Evolutionary conservation across 2,888 invertebrate species (phyloP), one percentile per base, ranked within the genome.

Genomic region (Drosophila anceps): DNA sequence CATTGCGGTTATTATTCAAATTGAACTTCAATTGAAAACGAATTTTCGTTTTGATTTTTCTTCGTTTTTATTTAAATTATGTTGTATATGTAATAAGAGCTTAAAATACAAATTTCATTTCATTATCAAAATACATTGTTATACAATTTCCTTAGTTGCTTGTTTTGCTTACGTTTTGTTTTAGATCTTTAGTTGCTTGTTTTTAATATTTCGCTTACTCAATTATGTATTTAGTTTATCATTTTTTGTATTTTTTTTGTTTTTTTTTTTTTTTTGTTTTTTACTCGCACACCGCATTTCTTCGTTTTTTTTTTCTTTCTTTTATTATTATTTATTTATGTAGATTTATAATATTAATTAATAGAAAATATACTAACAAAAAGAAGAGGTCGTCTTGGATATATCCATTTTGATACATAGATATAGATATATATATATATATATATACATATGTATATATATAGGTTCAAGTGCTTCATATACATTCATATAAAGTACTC

Each of bases 101-200:
- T 85, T 84, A 89, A 78, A 87, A 88, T 88, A 88, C 78, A 88
- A 87, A 84, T 84, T 88, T 79, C 54, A 82, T 88, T 88, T 84
- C 79, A 77, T 89, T 86, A 86, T 88, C 85, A 86, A 86, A 86
- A 86, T 86, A 86, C 87, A 86, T 86, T 86, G 85, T 86, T 86
- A 86, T 86, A 86, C 85, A 86, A 87, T 86, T 88, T 89, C 64
- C 87, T 86, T 84, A 88, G 72, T 81, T 76, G 60, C 72, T 72
- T 53, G 24, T 85, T 59, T 57, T 41, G 33, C 64, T 70, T 75
- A 24, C 43, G 35, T 82, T 76, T 75, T 59, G 73, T 66, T 78
- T 68, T 50, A 81, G 76, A 80, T 80, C 69, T 81, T 79, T 76
- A 80, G 80, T 80, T 76, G 64, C 66, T 55, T 72, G 18, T 68